Percentiles rank a stretch among this genome's conserved stretches.
These are phyloP conservation scores for Drosophila parvula DNA, from an alignment of 1,140 invertebrate genomes.

Conservation along the genomic window DNA sequence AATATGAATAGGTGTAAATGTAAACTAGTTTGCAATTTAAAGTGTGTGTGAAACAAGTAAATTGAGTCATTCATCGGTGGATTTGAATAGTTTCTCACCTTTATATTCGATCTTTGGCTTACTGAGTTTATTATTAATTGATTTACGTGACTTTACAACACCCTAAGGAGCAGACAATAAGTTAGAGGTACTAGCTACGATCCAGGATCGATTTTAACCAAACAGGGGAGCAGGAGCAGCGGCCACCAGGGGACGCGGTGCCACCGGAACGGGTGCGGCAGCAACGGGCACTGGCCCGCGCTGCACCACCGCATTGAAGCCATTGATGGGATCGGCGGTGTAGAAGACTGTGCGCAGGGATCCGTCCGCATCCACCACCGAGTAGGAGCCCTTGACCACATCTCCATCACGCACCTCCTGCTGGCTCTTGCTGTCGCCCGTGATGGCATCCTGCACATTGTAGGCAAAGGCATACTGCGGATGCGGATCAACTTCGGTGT, in stretches of 20 bases:
- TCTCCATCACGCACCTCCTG: slow-evolving; percentile 87
- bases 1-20: slow-evolving; percentile 25
- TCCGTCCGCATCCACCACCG: slow-evolving; percentile 86
- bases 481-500: slow-evolving; percentile 86
- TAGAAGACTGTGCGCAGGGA: slow-evolving; percentile 86
- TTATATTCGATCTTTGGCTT: slow-evolving; percentile 46
- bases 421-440: slow-evolving; percentile 87
- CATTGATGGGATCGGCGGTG: slow-evolving; percentile 86
- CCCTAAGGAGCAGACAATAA: slow-evolving; percentile 62
- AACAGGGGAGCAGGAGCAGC: slow-evolving; percentile 62
- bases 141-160: slow-evolving; percentile 46
- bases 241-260: slow-evolving; percentile 44
- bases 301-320: slow-evolving; percentile 87
- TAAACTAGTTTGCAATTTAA: slow-evolving; percentile 19
- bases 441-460: slow-evolving; percentile 86
- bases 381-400: slow-evolving; percentile 86
- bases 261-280: slow-evolving; percentile 19
- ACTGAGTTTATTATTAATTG: slow-evolving; percentile 60
- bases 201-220: slow-evolving; percentile 34
- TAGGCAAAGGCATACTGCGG: slow-evolving; percentile 87
- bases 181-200: slow-evolving; percentile 69
- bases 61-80: background rate
- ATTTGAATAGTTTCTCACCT: background rate
- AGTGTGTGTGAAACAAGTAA: slow-evolving; percentile 2
- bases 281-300: slow-evolving; percentile 70